A percentile compares a stretch with the other conserved stretches of the same genome.
phyloP scores from a whole-genome alignment of 2,113 vertebrate genomes.

The Echinops telfairi region DNA sequence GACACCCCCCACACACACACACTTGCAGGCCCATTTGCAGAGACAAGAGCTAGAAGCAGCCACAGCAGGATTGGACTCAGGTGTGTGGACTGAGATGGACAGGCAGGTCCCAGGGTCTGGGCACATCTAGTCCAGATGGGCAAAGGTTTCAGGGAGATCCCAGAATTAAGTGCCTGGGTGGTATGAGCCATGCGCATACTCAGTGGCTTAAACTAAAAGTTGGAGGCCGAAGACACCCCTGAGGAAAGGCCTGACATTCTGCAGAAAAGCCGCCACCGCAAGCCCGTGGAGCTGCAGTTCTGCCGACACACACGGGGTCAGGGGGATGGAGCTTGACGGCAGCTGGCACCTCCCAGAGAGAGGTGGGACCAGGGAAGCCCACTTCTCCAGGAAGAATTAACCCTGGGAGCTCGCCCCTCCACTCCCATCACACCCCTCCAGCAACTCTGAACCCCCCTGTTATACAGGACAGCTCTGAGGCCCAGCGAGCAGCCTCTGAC shows the following conservation, averaged over 20 bases:
- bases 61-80: too few relatives aligned
- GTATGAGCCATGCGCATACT: background rate
- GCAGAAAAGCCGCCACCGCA: background rate
- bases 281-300: background rate
- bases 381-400: background rate
- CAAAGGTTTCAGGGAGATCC: background rate
- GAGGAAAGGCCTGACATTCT: background rate
- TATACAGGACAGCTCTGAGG: background rate
- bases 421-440: accelerated
- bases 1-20: background rate
- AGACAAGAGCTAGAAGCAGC: background rate
- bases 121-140: background rate
- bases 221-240: background rate
- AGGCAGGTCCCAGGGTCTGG: background rate
- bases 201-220: background rate
- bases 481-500: background rate
- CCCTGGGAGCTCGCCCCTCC: background rate
- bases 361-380: background rate
- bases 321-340: background rate
- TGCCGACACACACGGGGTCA: background rate
- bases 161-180: background rate
- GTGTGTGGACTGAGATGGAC: background rate
- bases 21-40: background rate
- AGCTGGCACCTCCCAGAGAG: background rate
- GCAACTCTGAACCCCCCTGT: accelerated